Conservation (phyloP, 1,140 invertebrate species). For the Cepaea nemoralis region DNA sequence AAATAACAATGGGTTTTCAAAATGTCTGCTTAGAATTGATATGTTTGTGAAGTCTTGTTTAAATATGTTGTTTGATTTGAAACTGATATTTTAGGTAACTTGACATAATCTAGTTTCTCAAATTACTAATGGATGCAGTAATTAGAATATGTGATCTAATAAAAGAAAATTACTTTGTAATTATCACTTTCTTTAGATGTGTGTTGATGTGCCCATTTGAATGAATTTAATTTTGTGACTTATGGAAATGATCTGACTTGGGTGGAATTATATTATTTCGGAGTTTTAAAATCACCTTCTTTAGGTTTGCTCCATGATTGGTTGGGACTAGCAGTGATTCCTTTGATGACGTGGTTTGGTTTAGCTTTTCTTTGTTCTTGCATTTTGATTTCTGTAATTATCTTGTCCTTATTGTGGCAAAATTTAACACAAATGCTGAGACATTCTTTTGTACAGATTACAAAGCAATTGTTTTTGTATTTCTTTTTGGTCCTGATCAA, state of each 20-base stretch:
- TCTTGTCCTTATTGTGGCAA: neutral
- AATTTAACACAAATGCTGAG: too few species aligned
- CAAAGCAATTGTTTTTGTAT: too few species aligned
- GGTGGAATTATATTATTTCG: neutral
- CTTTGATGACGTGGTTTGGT: neutral
- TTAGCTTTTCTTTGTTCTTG: neutral
- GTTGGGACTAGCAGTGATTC: neutral
- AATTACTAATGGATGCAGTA: constrained; percentile 4
- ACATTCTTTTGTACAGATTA: too few species aligned
- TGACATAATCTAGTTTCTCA: neutral
- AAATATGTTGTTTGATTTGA: neutral
- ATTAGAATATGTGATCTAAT: too few species aligned
- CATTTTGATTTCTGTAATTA: neutral
- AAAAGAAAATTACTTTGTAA: too few species aligned
- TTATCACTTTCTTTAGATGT: neutral
- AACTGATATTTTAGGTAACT: neutral
- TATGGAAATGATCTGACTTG: neutral
- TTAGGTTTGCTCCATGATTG: neutral
- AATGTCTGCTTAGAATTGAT: neutral
- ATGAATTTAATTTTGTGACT: neutral
- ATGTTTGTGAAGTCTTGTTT: neutral
- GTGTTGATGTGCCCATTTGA: neutral
- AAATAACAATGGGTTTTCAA: neutral
- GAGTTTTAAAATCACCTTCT: neutral
- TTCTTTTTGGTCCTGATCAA: too few species aligned